Conservation (phyloP, 1,140 invertebrate species). For the Phymastichus coffea region DNA sequence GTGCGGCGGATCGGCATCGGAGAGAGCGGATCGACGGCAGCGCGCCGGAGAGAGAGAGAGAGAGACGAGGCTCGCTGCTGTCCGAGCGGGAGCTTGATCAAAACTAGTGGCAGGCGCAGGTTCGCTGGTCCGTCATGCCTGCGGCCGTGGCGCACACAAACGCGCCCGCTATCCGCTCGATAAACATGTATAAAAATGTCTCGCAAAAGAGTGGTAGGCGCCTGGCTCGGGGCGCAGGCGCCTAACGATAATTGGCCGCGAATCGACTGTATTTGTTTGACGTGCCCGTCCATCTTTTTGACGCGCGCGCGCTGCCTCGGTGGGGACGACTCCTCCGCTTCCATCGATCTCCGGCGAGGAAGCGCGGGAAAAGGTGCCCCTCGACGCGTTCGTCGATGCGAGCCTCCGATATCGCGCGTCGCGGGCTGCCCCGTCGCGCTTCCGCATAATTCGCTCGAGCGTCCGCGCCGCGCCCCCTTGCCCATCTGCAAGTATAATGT, state of each 20-base stretch:
- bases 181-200: no score
- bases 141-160: not conserved
- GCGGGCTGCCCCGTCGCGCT: no score
- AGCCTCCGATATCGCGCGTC: no score
- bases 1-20: no score
- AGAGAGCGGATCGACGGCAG: no score
- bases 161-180: not conserved
- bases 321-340: not conserved
- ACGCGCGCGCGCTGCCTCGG: no score
- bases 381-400: no score
- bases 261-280: constrained; percentile 18
- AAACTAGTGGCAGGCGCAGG: constrained; percentile 34
- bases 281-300: no score
- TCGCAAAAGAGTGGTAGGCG: constrained; percentile 30
- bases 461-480: not conserved
- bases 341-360: no score
- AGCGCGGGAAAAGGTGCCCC: no score
- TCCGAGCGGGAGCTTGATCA: constrained; percentile 38
- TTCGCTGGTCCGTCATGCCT: constrained; percentile 1
- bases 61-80: constrained; percentile 29
- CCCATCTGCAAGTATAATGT: constrained; percentile 1
- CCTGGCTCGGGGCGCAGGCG: constrained; percentile 36
- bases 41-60: no score
- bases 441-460: no score
- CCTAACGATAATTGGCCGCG: constrained; percentile 25